A percentile compares a stretch with the other conserved stretches of the same genome.
Conservation (phyloP, 92 coral and sea anemone species). For the Zoanthus sansibaricus region DNA sequence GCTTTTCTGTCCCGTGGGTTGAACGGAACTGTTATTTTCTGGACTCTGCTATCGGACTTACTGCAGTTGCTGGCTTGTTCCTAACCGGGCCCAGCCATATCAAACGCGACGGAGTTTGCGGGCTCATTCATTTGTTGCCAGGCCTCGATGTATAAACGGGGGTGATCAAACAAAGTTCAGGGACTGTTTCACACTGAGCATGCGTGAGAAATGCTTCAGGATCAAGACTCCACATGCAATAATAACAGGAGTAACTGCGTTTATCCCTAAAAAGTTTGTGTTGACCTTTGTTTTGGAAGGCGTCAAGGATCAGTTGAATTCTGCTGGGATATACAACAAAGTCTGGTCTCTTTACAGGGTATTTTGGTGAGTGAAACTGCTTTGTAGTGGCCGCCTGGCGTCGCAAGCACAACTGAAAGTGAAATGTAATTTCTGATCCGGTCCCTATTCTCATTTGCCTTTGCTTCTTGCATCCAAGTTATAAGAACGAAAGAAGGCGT, state of each 20-base stretch:
- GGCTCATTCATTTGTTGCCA: constrained; percentile 19
- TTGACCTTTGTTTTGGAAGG: constrained; percentile 34
- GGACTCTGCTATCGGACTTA: no score
- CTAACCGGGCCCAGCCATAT: no score
- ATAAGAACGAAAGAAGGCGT: background rate
- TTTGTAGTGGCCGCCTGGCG: constrained; percentile 19
- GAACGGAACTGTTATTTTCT: no score
- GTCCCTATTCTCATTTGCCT: background rate
- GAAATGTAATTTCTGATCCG: constrained; percentile 22
- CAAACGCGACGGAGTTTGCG: no score
- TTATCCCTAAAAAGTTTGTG: constrained; percentile 7
- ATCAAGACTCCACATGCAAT: constrained; percentile 73
- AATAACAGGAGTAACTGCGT: constrained; percentile 51
- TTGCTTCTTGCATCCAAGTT: background rate
- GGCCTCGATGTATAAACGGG: constrained; percentile 45
- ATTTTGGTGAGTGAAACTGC: constrained; percentile 24
- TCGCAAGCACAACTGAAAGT: constrained; percentile 22
- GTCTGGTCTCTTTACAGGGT: constrained; percentile 8
- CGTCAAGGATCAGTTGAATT: background rate
- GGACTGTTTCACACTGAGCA: constrained; percentile 54
- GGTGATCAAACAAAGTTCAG: constrained; percentile 44
- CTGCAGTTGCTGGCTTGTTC: no score
- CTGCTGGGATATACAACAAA: background rate
- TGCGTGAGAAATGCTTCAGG: constrained; percentile 46
- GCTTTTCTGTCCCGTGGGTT: no score